A percentile compares a stretch with the other conserved stretches of the same genome.
Evolutionary conservation across 2,113 vertebrate genomes (phyloP).

Genomic region (Hippopotamus amphibius): DNA sequence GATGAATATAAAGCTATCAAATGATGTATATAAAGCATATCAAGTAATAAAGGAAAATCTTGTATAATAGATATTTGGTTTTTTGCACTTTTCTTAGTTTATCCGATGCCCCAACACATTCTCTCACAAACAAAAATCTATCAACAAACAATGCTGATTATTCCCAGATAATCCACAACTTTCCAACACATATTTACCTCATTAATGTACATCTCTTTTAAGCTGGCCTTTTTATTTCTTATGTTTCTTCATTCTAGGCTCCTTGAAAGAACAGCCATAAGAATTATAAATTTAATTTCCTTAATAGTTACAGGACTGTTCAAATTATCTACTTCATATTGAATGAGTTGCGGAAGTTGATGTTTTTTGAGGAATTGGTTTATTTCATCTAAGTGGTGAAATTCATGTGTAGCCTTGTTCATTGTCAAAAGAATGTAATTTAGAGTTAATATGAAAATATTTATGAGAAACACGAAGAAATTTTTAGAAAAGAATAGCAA

Average conservation of each 20-base stretch:
- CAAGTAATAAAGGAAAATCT: background rate
- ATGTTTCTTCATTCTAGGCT: background rate
- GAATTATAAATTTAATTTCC: background rate
- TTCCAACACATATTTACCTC: background rate
- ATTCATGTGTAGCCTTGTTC: background rate
- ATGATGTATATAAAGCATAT: background rate
- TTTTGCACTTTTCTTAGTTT: background rate
- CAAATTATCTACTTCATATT: background rate
- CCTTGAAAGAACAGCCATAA: background rate
- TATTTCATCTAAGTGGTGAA: background rate
- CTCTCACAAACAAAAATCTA: background rate
- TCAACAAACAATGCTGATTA: background rate
- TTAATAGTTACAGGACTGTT: background rate
- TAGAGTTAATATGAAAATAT: background rate
- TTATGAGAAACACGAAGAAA: background rate
- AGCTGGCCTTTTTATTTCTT: background rate
- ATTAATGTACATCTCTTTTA: background rate
- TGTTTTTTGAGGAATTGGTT: background rate
- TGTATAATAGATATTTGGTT: background rate
- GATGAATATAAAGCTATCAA: background rate
- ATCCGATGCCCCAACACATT: background rate
- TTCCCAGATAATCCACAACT: background rate
- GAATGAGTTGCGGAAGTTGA: background rate
- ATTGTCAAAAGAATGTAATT: background rate
- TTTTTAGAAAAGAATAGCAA: background rate